A percentile compares a stretch with the other conserved stretches of the same genome.
Conservation (phyloP, 2,113 vertebrate genomes). For the Buteo buteo region DNA sequence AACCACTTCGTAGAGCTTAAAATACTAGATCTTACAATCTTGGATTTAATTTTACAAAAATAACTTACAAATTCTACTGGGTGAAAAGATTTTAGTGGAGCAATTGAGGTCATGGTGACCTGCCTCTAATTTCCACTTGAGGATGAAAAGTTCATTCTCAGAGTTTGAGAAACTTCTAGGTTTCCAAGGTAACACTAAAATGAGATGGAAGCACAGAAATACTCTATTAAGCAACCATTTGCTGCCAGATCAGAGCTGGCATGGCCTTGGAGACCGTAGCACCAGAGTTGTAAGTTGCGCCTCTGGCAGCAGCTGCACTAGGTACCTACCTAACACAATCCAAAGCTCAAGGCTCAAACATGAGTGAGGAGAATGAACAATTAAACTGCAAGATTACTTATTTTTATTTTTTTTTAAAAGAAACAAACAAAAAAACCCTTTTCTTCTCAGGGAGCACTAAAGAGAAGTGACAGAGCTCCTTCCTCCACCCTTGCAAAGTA, state of each 20-base stretch:
- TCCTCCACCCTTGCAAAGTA: background rate
- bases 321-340: background rate
- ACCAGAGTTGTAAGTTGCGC: background rate
- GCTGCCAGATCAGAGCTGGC: background rate
- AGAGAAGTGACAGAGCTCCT: background rate
- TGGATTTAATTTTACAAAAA: background rate
- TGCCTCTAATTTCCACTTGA: background rate
- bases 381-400: background rate
- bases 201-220: background rate
- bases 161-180: background rate
- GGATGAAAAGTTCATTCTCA: background rate
- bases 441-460: background rate
- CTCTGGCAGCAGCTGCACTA: background rate
- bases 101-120: background rate
- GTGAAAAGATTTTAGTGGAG: background rate
- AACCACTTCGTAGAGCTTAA: background rate
- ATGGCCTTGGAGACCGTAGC: background rate
- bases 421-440: background rate
- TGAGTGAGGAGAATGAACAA: background rate
- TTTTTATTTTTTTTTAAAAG: no score
- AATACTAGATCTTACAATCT: background rate
- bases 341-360: background rate
- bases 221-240: background rate
- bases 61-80: background rate
- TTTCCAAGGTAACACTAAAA: background rate